Conservation (phyloP, 1,140 invertebrate genomes). For the Megathymus violae region DNA sequence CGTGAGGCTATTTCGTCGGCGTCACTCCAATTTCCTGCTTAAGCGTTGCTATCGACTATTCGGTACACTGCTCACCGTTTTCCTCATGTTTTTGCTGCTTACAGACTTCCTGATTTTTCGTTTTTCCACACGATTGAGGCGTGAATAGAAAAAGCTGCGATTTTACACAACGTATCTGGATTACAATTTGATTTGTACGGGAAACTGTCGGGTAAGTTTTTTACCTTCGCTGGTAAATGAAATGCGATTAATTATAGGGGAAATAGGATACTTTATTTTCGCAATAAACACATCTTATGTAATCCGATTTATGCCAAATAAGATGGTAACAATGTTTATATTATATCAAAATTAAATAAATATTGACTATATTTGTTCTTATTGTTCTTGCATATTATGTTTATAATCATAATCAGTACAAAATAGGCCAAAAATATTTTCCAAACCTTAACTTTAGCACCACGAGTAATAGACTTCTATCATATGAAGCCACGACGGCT, state of each 20-base stretch:
- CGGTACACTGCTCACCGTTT: conserved; percentile 27
- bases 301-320: too few relatives aligned
- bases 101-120: conserved; percentile 32
- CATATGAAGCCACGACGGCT: too few relatives aligned
- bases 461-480: too few relatives aligned
- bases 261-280: background rate
- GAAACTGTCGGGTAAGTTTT: conserved; percentile 1
- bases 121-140: conserved; percentile 30
- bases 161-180: conserved; percentile 20
- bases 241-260: background rate
- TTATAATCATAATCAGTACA: too few relatives aligned
- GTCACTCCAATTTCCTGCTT: conserved; percentile 66
- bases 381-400: too few relatives aligned
- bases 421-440: too few relatives aligned
- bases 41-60: conserved; percentile 37
- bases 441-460: too few relatives aligned
- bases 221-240: background rate
- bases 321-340: too few relatives aligned
- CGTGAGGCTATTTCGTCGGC: conserved; percentile 70
- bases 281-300: too few relatives aligned
- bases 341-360: too few relatives aligned
- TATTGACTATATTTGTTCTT: too few relatives aligned
- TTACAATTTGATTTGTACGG: conserved; percentile 2
- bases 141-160: conserved; percentile 32
- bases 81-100: conserved; percentile 33